These are phyloP conservation scores for Pipistrellus pygmaeus DNA, from an alignment of 2,797 vertebrate genomes.

Conservation along the genomic window DNA sequence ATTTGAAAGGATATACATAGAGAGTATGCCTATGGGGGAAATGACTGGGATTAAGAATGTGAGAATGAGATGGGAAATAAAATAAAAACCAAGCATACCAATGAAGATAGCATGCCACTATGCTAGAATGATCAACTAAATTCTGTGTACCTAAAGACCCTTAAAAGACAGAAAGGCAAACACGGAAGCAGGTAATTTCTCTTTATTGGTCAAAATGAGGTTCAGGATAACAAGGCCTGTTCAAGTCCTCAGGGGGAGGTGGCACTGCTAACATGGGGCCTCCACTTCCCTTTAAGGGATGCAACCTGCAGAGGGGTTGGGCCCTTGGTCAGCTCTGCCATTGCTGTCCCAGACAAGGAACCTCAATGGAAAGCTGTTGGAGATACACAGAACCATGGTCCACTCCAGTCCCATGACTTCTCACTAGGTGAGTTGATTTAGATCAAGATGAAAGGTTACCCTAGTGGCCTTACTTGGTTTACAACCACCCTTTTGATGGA, in stretches of 20 bases:
- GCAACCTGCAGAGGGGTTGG: neutral
- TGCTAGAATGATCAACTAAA: neutral
- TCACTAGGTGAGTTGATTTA: constrained; percentile 94
- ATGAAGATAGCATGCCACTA: neutral
- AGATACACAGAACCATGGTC: neutral
- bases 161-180: neutral
- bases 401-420: constrained; percentile 84
- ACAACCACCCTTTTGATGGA: constrained; percentile 93
- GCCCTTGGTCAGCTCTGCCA: neutral
- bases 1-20: neutral
- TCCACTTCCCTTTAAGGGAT: neutral
- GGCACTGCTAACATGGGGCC: neutral
- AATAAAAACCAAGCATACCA: neutral
- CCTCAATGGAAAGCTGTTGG: neutral
- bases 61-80: neutral
- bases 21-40: neutral
- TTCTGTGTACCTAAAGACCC: neutral
- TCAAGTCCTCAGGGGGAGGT: neutral
- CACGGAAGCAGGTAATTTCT: neutral
- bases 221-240: neutral
- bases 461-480: constrained; percentile 98
- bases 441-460: constrained; percentile 97
- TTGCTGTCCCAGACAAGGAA: neutral
- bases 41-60: neutral
- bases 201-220: neutral